Base-by-base conservation (phyloP, 2,888 invertebrate species). In the Microctonus brassicae region DNA sequence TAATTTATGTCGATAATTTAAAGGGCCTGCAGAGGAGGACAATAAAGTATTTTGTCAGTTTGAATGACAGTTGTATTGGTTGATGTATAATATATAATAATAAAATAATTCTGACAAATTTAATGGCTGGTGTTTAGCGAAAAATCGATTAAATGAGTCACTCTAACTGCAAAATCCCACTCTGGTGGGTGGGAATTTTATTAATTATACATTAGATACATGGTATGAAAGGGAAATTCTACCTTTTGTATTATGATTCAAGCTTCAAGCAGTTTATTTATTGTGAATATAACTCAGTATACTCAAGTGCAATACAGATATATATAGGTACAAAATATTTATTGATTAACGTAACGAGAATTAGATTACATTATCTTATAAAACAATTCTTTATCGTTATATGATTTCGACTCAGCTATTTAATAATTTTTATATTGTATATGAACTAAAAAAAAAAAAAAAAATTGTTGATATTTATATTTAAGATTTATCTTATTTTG, bases 71-170 rank as follows among this genome's bases (percentile, higher is more conserved):
- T 34, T 33, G n/a, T 47, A 47, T 47, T 47, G n/a, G 33, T 34
- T 33, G 24, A 33, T 58, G 17, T 2, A 29, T n/a, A n/a, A n/a
- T n/a, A 58, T 33, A 33, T 33, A 17, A 13, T n/a, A n/a, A n/a
- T n/a, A 58, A 58, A 10, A 29, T n/a, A 1, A 3, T 58, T 29
- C 33, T 20, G 34, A 33, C 20, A 58, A 33, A 17, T 58, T 20
- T n/a, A 2, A 2, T n/a, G n/a, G n/a, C 17, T 47, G 7, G 9
- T 47, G 47, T 20, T 26, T 13, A 55, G 24, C 34, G 58, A 9
- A 34, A 29, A 34, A 58, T 58, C 58, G 33, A 58, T 58, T 58
- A 17, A 13, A 34, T 58, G 58, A 58, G n/a, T 58, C 58, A 58
- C 20, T 47, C 3, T 6, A 29, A 10, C 29, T 58, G 58, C n/a